Conservation (phyloP, 2,113 vertebrate species). For the Penelope pileata region DNA sequence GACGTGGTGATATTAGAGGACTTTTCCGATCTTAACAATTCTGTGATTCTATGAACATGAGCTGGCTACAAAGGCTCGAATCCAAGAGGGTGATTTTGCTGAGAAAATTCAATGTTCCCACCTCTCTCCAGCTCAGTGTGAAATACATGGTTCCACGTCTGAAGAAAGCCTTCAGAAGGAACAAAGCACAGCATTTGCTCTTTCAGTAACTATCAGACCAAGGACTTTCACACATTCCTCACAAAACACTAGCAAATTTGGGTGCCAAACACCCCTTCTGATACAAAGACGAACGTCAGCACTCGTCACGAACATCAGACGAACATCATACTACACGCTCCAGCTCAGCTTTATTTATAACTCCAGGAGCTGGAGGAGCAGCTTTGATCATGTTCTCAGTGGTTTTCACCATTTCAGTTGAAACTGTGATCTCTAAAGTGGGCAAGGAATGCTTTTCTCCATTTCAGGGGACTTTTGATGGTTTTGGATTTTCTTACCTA, state of each 20-base stretch:
- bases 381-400: neutral
- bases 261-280: fast-evolving
- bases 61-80: neutral
- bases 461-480: neutral
- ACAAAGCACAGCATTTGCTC: neutral
- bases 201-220: neutral
- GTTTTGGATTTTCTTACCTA: neutral
- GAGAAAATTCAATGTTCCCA: neutral
- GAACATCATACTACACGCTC: neutral
- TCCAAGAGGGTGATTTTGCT: neutral
- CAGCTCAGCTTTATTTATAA: neutral
- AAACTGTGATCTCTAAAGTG: neutral
- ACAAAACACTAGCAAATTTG: fast-evolving
- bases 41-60: too few relatives aligned
- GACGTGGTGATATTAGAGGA: too few relatives aligned
- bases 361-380: neutral
- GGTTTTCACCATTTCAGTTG: neutral
- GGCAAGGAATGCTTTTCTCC: neutral
- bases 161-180: neutral
- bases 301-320: too few relatives aligned
- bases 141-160: neutral
- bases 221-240: neutral
- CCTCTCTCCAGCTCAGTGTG: neutral
- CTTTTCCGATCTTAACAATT: too few relatives aligned
- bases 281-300: neutral